A percentile compares a stretch with the other conserved stretches of the same genome.
phyloP scores from a whole-genome alignment of 2,797 vertebrate genomes.

The Sciurus carolinensis region DNA sequence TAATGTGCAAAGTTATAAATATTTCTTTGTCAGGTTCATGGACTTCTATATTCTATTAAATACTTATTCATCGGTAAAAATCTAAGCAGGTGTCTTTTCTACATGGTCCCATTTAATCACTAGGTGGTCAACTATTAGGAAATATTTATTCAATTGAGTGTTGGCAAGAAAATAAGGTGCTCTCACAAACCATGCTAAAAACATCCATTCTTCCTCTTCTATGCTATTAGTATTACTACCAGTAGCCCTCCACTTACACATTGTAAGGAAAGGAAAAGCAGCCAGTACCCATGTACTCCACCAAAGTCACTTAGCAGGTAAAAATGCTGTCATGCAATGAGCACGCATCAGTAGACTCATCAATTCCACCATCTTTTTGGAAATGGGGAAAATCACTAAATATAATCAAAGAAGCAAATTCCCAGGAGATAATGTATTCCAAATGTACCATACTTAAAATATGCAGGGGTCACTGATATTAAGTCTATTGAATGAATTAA shows the following conservation, averaged over 20 bases:
- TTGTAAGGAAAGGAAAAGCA: background rate
- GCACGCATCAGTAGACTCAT: background rate
- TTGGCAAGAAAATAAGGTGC: background rate
- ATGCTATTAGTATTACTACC: background rate
- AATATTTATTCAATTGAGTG: background rate
- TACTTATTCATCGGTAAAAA: background rate
- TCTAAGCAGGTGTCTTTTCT: background rate
- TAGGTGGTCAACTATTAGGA: background rate
- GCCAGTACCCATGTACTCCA: background rate
- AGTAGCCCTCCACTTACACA: background rate
- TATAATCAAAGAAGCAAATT: background rate
- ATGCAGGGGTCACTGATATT: background rate
- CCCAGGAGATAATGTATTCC: background rate
- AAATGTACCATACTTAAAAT: background rate
- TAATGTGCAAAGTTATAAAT: background rate
- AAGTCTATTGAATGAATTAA: background rate
- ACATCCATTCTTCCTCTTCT: background rate
- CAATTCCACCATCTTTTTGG: background rate
- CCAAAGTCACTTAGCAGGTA: background rate
- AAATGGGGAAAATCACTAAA: slow-evolving; percentile 1
- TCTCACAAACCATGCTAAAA: slow-evolving; percentile 2
- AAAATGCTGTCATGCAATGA: background rate
- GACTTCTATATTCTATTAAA: background rate
- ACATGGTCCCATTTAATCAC: background rate
- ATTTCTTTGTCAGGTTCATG: background rate